These are phyloP conservation scores for Mugil cephalus DNA, from an alignment of 2,113 vertebrate genomes.

Conservation along the genomic window DNA sequence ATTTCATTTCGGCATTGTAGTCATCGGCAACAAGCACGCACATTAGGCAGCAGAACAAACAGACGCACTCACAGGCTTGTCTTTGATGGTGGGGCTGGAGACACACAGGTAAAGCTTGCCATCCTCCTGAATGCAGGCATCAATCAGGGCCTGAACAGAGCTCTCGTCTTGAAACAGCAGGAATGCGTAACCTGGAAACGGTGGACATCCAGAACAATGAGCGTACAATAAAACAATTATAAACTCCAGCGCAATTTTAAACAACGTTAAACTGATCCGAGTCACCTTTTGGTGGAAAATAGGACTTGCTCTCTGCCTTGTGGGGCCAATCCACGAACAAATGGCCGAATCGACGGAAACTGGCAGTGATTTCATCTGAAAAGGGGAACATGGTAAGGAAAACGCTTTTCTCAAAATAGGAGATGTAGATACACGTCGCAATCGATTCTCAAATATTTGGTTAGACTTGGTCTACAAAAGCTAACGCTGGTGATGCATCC, in stretches of 20 bases:
- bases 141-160: constrained; percentile 98
- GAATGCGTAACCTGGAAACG: constrained; percentile 93
- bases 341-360: constrained; percentile 98
- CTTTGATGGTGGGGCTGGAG: constrained; percentile 99
- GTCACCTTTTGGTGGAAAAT: constrained; percentile 98
- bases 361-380: constrained; percentile 98
- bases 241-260: not conserved
- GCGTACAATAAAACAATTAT: not conserved
- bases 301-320: constrained; percentile 99
- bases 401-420: not conserved
- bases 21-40: not conserved
- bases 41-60: not conserved
- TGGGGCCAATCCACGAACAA: constrained; percentile 99
- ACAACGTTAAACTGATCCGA: not conserved
- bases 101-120: constrained; percentile 99
- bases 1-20: not conserved
- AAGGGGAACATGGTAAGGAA: constrained; percentile 2
- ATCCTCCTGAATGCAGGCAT: constrained; percentile 98
- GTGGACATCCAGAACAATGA: constrained; percentile 16
- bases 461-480: not conserved
- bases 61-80: constrained; percentile 92
- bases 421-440: not conserved
- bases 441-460: not conserved
- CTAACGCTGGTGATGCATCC: too few species aligned
- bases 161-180: constrained; percentile 99